These are phyloP conservation scores for Guaruba guarouba DNA, from an alignment of 2,113 vertebrate genomes.

Conservation along the genomic window DNA sequence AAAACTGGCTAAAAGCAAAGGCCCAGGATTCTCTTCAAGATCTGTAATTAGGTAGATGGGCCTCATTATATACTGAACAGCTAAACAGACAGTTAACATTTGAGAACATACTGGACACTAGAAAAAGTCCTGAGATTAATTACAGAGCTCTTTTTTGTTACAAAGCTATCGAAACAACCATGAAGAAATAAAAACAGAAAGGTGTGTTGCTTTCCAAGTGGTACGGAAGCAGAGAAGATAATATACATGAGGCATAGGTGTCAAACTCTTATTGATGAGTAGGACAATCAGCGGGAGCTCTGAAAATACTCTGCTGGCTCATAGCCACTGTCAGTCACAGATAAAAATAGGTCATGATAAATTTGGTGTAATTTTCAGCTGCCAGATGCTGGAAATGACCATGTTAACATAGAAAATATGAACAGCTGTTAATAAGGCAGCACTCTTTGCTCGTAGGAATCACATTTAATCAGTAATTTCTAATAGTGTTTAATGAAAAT, in stretches of 20 bases:
- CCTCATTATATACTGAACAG: background rate
- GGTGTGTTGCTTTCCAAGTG: background rate
- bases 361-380: background rate
- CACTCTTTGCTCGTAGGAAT: background rate
- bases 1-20: background rate
- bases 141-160: background rate
- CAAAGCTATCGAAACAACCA: background rate
- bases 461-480: background rate
- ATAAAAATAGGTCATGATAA: background rate
- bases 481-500: background rate
- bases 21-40: background rate
- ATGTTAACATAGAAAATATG: background rate
- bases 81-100: background rate
- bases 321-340: background rate
- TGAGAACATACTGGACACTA: background rate
- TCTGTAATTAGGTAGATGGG: background rate
- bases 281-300: background rate
- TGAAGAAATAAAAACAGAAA: background rate
- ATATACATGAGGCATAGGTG: background rate
- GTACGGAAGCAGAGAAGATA: background rate
- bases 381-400: background rate
- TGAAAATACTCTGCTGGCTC: slow-evolving; percentile 8
- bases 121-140: background rate
- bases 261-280: background rate
- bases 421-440: background rate